phyloP scores from a whole-genome alignment of 2,113 vertebrate species.

The Dromaius novaehollandiae region DNA sequence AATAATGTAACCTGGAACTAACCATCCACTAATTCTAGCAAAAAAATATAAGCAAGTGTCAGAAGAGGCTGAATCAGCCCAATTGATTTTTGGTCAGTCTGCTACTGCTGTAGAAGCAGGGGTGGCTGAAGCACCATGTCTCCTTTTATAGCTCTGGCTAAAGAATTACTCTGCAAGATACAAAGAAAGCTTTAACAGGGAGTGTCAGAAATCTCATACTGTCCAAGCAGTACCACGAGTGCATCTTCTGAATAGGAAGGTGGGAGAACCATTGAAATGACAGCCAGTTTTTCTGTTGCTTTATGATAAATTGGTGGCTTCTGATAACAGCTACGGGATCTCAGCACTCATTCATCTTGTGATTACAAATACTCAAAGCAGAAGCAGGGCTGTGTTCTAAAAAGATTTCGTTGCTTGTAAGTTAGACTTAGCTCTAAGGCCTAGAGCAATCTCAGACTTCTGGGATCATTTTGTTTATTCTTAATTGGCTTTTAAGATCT shows the following conservation, averaged over 20 bases:
- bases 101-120: neutral
- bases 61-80: neutral
- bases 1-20: neutral
- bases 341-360: neutral
- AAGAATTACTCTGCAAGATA: neutral
- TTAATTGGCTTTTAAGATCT: constrained; percentile 65
- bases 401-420: constrained; percentile 49
- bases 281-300: neutral
- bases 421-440: constrained; percentile 40
- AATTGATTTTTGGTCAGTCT: neutral
- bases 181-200: neutral
- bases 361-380: neutral
- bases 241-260: neutral
- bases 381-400: constrained; percentile 5
- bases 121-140: neutral
- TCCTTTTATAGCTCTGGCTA: neutral
- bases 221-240: neutral
- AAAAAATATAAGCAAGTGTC: neutral
- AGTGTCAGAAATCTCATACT: neutral
- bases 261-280: neutral
- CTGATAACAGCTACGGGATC: neutral
- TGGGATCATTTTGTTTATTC: constrained; percentile 67
- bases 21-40: neutral
- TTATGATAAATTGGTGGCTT: constrained; percentile 48
- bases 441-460: constrained; percentile 48